Conservation (phyloP, 2,113 vertebrate genomes). For the Cynoglossus semilaevis region DNA sequence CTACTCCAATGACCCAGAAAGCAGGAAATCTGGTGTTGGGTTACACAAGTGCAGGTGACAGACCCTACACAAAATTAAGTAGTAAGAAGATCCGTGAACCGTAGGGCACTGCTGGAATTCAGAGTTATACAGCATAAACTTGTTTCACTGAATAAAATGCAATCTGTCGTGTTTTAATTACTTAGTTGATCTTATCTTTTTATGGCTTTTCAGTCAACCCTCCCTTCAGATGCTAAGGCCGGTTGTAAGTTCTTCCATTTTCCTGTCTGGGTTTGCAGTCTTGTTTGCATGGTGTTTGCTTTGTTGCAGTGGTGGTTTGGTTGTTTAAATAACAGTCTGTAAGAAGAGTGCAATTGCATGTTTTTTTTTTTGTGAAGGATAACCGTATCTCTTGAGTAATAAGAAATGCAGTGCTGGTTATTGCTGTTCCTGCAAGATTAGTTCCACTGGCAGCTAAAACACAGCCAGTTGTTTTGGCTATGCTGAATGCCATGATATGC, state of each 20-base stretch:
- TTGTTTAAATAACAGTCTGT: slow-evolving; percentile 7
- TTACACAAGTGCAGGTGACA: slow-evolving; percentile 61
- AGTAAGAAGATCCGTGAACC: slow-evolving; percentile 1
- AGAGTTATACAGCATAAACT: neutral
- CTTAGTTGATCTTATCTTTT: slow-evolving; percentile 45
- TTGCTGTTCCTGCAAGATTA: slow-evolving; percentile 12
- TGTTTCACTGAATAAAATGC: neutral
- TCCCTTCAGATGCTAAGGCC: slow-evolving; percentile 43
- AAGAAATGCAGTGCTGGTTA: slow-evolving; percentile 24
- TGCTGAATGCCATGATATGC: slow-evolving; percentile 41
- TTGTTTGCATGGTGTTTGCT: slow-evolving; percentile 64
- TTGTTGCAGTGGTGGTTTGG: slow-evolving; percentile 57
- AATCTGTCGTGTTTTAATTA: slow-evolving; percentile 26
- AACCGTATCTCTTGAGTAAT: slow-evolving; percentile 25
- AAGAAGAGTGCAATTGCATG: slow-evolving; percentile 55
- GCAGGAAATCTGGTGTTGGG: slow-evolving; percentile 73
- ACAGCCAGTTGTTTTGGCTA: slow-evolving; percentile 56
- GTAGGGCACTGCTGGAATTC: neutral
- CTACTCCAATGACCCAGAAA: slow-evolving; percentile 69
- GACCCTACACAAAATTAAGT: slow-evolving; percentile 54
- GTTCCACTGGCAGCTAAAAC: slow-evolving; percentile 42
- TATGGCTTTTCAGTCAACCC: slow-evolving; percentile 39
- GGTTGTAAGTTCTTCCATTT: slow-evolving; percentile 67
- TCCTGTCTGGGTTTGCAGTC: slow-evolving; percentile 59
- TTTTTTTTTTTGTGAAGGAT: slow-evolving; percentile 36